Evolutionary conservation across 1,140 invertebrate species (phyloP), one percentile per base, ranked within the genome.

Genomic region (Spodoptera litura): DNA sequence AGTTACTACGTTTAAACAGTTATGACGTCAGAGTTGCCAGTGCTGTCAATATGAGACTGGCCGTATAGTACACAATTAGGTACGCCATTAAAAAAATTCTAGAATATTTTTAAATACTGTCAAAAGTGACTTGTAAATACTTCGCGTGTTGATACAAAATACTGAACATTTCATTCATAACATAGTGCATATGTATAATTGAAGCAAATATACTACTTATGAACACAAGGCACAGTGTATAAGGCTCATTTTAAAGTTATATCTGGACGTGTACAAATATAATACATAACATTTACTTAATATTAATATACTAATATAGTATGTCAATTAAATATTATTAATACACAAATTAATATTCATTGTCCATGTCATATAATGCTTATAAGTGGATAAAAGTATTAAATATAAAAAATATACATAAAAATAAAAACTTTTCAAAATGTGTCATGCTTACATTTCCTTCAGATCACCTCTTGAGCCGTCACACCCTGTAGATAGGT

Each of bases 401-500:
- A 31, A 31, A 31, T 31, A 31, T 55, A 8, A 31, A n/a, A 55
- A 55, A 55, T n/a, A 55, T n/a, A 55, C n/a, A 55, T 13, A 53
- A 73, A 58, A 59, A 59, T 58, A 73, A 44, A 74, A 13, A 20
- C 8, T 55, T 31, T 5, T 44, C 38, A 52, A 35, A 12, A 38
- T 38, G 8, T 74, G 72, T 74, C 72, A 74, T 74, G 72, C 51
- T 61, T 58, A 58, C 27, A 44, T 56, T 74, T 12, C 38, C 38
- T 61, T 74, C 72, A 74, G 72, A 61, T 74, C 72, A 62, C 9
- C 8, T 15, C 31, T 64, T 75, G 59, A 64, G 73, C 58, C 49
- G 27, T 62, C 25, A 75, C 27, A 75, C 49, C 73, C 56, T 75
- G 58, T 75, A 75, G 58, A 49, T 62, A 75, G 72, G 58, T 62